Base-by-base conservation (phyloP, 2,113 vertebrate genomes). In the Grammomys dolichurus region DNA sequence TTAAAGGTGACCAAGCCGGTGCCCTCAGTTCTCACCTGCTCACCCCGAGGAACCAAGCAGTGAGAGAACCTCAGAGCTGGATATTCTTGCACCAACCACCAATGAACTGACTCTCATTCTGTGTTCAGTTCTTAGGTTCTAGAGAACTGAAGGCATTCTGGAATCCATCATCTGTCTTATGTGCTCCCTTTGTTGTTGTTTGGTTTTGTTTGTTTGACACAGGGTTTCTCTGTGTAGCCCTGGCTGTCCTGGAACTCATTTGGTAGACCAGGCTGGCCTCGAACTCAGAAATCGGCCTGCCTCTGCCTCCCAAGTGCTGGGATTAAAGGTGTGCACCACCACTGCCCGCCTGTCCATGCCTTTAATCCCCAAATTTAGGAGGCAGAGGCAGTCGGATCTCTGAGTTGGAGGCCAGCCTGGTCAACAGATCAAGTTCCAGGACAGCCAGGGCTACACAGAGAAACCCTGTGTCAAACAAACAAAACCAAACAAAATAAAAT, bases 81-180 rank as follows among this genome's bases (percentile, higher is more conserved):
- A 9, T 26, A 76, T 88, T 9, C 48, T 86, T 67, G 24, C 26
- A 92, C 93, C 86, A 95, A 90, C 36, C 60, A 80, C 12, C 3
- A n/a, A 33, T 40, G 67, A 95, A 87, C 40, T 40, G 4, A 26
- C 85, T 11, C 51, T 85, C 20, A 78, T 46, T 92, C 75, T 87
- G 46, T 33, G 36, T 88, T 96, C 28, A 78, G 40, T 58, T 94
- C 26, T 93, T 70, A 81, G 43, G 48, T 78, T 93, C 80, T 80
- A 77, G 43, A 85, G 28, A 78, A 93, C 56, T 54, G 19, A 19
- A 90, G 65, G 19, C 58, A 90, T 58, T 82, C 56, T 87, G 63
- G 72, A 82, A 86, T 87, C 93, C 81, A 63, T 40, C 56, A 60
- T 24, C 33, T 63, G 56, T 84, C 54, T 58, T 82, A n/a, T 60